Conservation (phyloP, 1,140 invertebrate species). For the Acyrthosiphon pisum region DNA sequence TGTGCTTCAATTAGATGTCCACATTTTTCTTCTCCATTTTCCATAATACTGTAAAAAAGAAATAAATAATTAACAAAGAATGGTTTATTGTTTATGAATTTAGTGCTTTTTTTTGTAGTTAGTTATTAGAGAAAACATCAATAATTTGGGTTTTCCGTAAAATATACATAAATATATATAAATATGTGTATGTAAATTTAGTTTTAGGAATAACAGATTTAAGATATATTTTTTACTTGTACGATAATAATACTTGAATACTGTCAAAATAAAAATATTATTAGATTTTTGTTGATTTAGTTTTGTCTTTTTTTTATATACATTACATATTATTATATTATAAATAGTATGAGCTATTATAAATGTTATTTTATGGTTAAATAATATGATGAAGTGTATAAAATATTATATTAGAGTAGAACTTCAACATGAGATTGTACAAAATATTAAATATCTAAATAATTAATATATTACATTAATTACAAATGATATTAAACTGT, state of each 20-base stretch:
- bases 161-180: background rate
- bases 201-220: slow-evolving; percentile 19
- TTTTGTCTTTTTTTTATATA: slow-evolving; percentile 19
- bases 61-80: background rate
- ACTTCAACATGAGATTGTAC: background rate
- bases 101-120: background rate
- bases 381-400: background rate
- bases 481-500: background rate
- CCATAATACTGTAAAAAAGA: slow-evolving; percentile 81
- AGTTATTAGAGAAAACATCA: background rate
- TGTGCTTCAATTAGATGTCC: slow-evolving; percentile 91
- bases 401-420: slow-evolving; percentile 11
- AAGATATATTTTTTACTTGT: background rate
- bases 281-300: background rate
- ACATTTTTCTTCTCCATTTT: slow-evolving; percentile 93
- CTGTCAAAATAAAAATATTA: slow-evolving; percentile 34
- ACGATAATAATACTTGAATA: slow-evolving; percentile 22
- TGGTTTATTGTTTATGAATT: background rate
- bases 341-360: background rate
- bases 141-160: background rate
- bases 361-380: background rate
- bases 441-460: slow-evolving; percentile 2
- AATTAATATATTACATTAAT: background rate
- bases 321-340: slow-evolving; percentile 9
- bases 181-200: background rate